phyloP scores from a whole-genome alignment of 1,140 invertebrate genomes.

The Sitodiplosis mosellana region DNA sequence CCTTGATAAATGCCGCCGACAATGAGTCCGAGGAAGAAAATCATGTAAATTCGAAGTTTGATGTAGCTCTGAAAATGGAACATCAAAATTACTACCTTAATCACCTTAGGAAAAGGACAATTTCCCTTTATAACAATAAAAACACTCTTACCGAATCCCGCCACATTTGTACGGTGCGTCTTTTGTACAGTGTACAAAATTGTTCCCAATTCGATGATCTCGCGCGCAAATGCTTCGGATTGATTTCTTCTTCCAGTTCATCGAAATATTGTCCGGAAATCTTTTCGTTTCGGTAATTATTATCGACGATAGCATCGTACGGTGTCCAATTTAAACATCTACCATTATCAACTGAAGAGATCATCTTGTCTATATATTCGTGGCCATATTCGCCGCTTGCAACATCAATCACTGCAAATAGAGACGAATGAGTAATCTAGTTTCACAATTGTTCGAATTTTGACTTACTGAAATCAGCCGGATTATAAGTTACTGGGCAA shows the following conservation, averaged over 20 bases:
- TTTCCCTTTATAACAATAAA: background rate
- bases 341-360: slow-evolving; percentile 39
- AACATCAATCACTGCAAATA: slow-evolving; percentile 51
- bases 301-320: background rate
- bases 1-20: slow-evolving; percentile 46
- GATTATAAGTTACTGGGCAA: slow-evolving; percentile 61
- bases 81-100: background rate
- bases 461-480: slow-evolving; percentile 59
- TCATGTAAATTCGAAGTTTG: slow-evolving; percentile 42
- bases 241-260: slow-evolving; percentile 20
- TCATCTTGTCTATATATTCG: slow-evolving; percentile 39
- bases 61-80: slow-evolving; percentile 41
- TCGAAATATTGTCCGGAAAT: slow-evolving; percentile 8
- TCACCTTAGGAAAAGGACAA: too few relatives aligned
- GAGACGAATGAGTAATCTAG: background rate
- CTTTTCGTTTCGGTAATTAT: background rate
- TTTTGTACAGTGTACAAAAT: slow-evolving; percentile 38
- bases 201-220: slow-evolving; percentile 39
- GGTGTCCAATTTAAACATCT: slow-evolving; percentile 29
- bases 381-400: slow-evolving; percentile 53
- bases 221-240: slow-evolving; percentile 29
- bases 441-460: background rate
- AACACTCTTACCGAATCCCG: slow-evolving; percentile 50
- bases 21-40: slow-evolving; percentile 46
- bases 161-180: slow-evolving; percentile 52